Percentiles rank a stretch among this genome's conserved stretches.
phyloP scores from a whole-genome alignment of 2,113 vertebrate genomes.

The Mormyrus lacerda region DNA sequence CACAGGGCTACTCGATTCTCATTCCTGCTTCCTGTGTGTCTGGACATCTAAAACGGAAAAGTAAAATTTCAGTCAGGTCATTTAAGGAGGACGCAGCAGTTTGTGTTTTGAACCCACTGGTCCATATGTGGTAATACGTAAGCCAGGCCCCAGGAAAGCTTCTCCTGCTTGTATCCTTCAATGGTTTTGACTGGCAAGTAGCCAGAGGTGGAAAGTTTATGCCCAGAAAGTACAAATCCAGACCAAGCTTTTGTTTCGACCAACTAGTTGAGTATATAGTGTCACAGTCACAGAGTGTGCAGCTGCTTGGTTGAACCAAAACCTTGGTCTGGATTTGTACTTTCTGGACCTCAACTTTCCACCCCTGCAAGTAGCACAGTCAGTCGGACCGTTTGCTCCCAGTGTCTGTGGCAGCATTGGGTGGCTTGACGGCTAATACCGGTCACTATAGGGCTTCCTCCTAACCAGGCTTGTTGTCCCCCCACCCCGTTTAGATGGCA shows the following conservation, averaged over 20 bases:
- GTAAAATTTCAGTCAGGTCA: background rate
- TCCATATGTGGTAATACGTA: background rate
- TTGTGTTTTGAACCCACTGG: background rate
- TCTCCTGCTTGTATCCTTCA: background rate
- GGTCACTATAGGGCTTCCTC: constrained; percentile 57
- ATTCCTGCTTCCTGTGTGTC: background rate
- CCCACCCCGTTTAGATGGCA: constrained; percentile 74
- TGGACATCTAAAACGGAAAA: background rate
- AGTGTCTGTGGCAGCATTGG: background rate
- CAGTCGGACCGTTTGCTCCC: background rate
- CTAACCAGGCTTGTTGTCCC: constrained; percentile 70
- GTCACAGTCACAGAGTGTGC: background rate
- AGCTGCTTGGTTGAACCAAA: background rate
- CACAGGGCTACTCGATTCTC: background rate
- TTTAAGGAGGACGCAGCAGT: background rate
- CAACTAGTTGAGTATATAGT: background rate
- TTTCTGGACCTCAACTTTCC: background rate
- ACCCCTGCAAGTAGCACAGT: background rate
- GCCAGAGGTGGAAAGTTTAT: background rate
- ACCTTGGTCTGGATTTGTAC: background rate
- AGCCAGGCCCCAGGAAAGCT: background rate
- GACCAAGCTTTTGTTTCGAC: background rate
- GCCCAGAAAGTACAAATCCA: background rate
- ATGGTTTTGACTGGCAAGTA: background rate
- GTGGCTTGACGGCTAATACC: constrained; percentile 19